These are phyloP conservation scores for Alitta virens DNA, from an alignment of 2,888 invertebrate species.

Conservation along the genomic window DNA sequence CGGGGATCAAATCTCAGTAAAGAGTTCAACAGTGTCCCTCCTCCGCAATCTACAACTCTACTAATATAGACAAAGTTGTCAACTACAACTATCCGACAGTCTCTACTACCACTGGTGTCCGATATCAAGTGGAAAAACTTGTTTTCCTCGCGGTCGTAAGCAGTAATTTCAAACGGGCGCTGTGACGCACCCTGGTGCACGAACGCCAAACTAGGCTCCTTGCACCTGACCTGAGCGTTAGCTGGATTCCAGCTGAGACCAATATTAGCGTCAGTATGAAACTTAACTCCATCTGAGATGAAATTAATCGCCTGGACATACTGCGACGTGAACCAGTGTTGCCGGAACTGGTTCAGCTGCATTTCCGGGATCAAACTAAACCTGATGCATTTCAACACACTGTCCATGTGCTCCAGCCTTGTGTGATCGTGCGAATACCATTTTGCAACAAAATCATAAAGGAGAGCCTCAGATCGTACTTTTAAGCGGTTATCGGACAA, in stretches of 20 bases:
- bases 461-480: slow-evolving; percentile 42
- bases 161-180: slow-evolving; percentile 53
- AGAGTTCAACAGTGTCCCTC: slow-evolving; percentile 53
- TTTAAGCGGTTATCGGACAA: slow-evolving; percentile 39
- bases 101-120: slow-evolving; percentile 51
- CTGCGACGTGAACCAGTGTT: slow-evolving; percentile 19
- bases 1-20: slow-evolving; percentile 53
- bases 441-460: slow-evolving; percentile 43
- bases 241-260: slow-evolving; percentile 20
- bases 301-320: slow-evolving; percentile 12
- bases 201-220: slow-evolving; percentile 35
- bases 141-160: slow-evolving; percentile 40
- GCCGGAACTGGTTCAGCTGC: slow-evolving; percentile 35
- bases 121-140: slow-evolving; percentile 48
- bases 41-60: slow-evolving; percentile 54
- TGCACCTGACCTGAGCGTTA: slow-evolving; percentile 14
- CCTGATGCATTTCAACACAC: slow-evolving; percentile 44
- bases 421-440: slow-evolving; percentile 44
- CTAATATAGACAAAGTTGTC: slow-evolving; percentile 54
- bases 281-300: slow-evolving; percentile 24
- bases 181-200: slow-evolving; percentile 47
- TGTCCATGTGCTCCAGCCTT: slow-evolving; percentile 33
- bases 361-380: slow-evolving; percentile 50
- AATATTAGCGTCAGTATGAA: slow-evolving; percentile 23
- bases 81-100: slow-evolving; percentile 48